Percentiles rank a stretch among this genome's conserved stretches.
Evolutionary conservation across 1,140 invertebrate species (phyloP).

Genomic region (Apis florea): DNA sequence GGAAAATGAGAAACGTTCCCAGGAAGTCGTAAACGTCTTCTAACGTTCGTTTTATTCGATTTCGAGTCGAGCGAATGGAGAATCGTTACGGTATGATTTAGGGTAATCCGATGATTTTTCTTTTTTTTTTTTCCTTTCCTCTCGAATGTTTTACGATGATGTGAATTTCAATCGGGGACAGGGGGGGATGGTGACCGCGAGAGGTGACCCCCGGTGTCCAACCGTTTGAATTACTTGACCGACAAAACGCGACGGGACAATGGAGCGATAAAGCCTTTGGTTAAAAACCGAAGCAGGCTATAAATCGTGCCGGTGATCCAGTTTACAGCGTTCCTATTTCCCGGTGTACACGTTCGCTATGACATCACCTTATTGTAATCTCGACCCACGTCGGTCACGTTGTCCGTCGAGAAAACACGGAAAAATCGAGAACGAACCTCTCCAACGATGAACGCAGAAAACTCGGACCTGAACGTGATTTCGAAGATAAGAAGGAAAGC

Average conservation of each 20-base stretch:
- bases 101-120: background rate
- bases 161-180: conserved; percentile 34
- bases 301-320: conserved; percentile 64
- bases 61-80: background rate
- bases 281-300: conserved; percentile 53
- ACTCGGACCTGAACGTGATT: background rate
- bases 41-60: background rate
- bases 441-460: background rate
- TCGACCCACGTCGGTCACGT: conserved; percentile 52
- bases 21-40: too few species aligned
- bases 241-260: conserved; percentile 62
- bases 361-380: conserved; percentile 57
- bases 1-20: background rate
- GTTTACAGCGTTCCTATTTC: conserved; percentile 58
- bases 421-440: conserved; percentile 18
- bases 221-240: conserved; percentile 58
- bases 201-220: conserved; percentile 30
- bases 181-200: conserved; percentile 22
- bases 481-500: too few species aligned
- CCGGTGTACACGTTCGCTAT: conserved; percentile 28
- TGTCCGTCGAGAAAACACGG: conserved; percentile 1
- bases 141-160: conserved; percentile 16
- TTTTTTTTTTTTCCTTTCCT: background rate
- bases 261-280: conserved; percentile 64
- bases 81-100: background rate